Conservation (phyloP, 2,888 invertebrate species). For the Sphinx pinastri region DNA sequence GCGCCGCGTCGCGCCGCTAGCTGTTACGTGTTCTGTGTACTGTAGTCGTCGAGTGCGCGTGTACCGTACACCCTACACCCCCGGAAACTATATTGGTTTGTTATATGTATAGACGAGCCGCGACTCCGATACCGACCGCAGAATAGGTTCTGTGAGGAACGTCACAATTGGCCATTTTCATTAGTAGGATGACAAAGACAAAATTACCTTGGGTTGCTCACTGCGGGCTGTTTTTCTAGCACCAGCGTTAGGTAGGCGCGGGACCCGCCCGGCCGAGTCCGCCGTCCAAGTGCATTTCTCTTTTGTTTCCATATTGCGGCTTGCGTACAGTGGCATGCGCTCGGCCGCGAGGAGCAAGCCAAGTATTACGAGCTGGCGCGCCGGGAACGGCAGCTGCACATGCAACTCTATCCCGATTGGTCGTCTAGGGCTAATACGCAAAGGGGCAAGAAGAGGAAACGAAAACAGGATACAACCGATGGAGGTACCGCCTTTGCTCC, state of each 20-base stretch:
- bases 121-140: conserved; percentile 76
- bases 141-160: conserved; percentile 84
- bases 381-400: conserved; percentile 99
- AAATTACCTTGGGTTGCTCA: conserved; percentile 78
- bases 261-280: conserved; percentile 60
- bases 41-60: conserved; percentile 82
- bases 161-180: conserved; percentile 82
- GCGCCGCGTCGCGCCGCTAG: conserved; percentile 56
- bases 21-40: conserved; percentile 80
- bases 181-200: conserved; percentile 74
- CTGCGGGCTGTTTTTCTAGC: conserved; percentile 88
- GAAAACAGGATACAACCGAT: conserved; percentile 98
- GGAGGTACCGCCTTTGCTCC: conserved; percentile 92
- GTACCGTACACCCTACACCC: conserved; percentile 70
- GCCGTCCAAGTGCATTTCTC: conserved; percentile 81
- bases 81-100: conserved; percentile 83
- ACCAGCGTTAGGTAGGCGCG: conserved; percentile 77
- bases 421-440: conserved; percentile 99
- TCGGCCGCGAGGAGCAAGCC: conserved; percentile 99
- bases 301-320: conserved; percentile 83
- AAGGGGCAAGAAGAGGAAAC: conserved; percentile 99
- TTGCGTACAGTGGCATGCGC: conserved; percentile 97
- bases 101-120: conserved; percentile 80
- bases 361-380: conserved; percentile 99
- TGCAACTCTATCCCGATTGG: conserved; percentile 99